These are phyloP conservation scores for Drosophila diplacantha DNA, from an alignment of 2,888 invertebrate genomes.

Conservation along the genomic window DNA sequence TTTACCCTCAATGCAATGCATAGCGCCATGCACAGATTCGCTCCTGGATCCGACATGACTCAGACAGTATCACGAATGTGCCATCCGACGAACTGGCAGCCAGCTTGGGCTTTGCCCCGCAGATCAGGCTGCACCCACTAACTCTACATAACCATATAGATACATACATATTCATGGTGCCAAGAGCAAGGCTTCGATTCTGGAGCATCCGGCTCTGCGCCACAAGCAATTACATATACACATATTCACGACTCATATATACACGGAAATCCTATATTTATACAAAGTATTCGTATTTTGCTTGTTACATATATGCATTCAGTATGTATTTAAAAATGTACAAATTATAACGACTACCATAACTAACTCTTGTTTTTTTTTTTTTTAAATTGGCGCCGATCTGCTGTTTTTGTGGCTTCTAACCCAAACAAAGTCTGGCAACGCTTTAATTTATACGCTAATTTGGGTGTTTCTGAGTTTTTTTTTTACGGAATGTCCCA, in stretches of 20 bases:
- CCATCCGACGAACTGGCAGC: conserved; percentile 60
- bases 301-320: conserved; percentile 66
- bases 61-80: conserved; percentile 66
- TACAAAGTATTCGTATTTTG: conserved; percentile 71
- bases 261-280: conserved; percentile 67
- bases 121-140: conserved; percentile 54
- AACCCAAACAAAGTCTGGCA: neutral
- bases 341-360: conserved; percentile 42
- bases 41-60: conserved; percentile 11
- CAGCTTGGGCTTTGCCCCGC: conserved; percentile 39
- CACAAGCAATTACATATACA: conserved; percentile 55
- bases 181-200: conserved; percentile 25
- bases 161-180: conserved; percentile 28
- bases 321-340: conserved; percentile 64
- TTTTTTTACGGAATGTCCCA: accelerated
- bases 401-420: neutral
- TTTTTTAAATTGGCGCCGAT: conserved; percentile 1
- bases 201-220: conserved; percentile 18
- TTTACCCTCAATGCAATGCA: conserved; percentile 37
- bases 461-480: neutral
- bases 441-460: accelerated
- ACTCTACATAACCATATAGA: conserved; percentile 54
- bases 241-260: conserved; percentile 40
- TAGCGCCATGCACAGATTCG: conserved; percentile 16
- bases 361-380: neutral